phyloP scores from a whole-genome alignment of 2,888 invertebrate species.

The Protophormia terraenovae region DNA sequence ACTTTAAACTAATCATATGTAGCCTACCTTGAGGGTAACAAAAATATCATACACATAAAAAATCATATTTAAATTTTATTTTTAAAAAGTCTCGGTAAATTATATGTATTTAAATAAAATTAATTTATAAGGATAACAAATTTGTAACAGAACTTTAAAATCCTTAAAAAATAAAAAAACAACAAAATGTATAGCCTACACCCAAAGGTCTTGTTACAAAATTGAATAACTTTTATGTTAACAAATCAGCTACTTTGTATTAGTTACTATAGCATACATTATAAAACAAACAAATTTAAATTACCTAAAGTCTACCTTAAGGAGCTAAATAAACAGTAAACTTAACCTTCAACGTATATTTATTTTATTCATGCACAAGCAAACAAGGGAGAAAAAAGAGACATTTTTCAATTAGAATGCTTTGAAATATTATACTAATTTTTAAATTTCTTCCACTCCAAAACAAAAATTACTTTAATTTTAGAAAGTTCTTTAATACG shows the following conservation, averaged over 20 bases:
- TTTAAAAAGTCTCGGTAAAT: too few species aligned
- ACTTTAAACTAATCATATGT: neutral
- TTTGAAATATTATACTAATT: neutral
- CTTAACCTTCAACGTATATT: neutral
- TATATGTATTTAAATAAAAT: too few species aligned
- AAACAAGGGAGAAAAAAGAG: slow-evolving; percentile 10
- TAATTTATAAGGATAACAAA: neutral
- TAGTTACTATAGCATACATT: too few species aligned
- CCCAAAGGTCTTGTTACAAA: too few species aligned
- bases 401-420: neutral
- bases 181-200: too few species aligned
- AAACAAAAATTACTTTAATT: neutral
- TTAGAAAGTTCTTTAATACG: slow-evolving; percentile 18
- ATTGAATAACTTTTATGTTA: neutral
- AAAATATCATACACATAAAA: too few species aligned
- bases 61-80: too few species aligned
- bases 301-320: neutral
- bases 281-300: neutral
- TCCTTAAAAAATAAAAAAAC: too few species aligned
- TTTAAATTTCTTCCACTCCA: neutral
- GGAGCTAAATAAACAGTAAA: neutral
- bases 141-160: too few species aligned
- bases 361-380: neutral
- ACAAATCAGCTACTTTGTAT: neutral
- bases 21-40: neutral